Percentiles rank a stretch among this genome's conserved stretches.
Evolutionary conservation across 2,113 vertebrate species (phyloP).

Genomic region (Engraulis encrasicolus): DNA sequence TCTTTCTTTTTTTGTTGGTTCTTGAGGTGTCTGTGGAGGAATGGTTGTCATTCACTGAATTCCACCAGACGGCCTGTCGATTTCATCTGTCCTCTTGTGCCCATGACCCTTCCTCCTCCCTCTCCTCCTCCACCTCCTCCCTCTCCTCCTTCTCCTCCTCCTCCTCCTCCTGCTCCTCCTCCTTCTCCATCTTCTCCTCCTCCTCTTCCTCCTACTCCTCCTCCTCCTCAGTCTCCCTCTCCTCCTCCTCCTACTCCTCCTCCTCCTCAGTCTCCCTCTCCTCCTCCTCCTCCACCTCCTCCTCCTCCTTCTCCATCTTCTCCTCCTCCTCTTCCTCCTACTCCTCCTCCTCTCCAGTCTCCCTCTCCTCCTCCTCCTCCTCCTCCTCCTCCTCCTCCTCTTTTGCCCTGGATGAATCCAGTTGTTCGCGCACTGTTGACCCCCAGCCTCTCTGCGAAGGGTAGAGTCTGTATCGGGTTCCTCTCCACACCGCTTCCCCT

Average conservation of each 20-base stretch:
- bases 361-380: neutral
- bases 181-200: too few species aligned
- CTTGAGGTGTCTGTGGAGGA: conserved; percentile 15
- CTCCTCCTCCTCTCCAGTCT: neutral
- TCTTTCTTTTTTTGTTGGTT: neutral
- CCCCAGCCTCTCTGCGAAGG: conserved; percentile 42
- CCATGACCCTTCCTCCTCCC: neutral
- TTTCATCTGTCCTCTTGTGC: conserved; percentile 39
- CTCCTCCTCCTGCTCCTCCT: too few species aligned
- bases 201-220: too few species aligned
- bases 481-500: conserved; percentile 19
- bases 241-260: too few species aligned
- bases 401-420: conserved; percentile 48
- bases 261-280: too few species aligned
- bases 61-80: neutral
- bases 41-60: conserved; percentile 41
- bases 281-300: too few species aligned
- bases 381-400: neutral
- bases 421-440: conserved; percentile 65
- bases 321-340: neutral
- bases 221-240: too few species aligned
- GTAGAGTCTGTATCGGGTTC: conserved; percentile 50
- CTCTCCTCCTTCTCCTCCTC: neutral
- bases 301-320: neutral
- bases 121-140: neutral